Base-by-base conservation (phyloP, 2,888 invertebrate species). In the Clostera curtula region DNA sequence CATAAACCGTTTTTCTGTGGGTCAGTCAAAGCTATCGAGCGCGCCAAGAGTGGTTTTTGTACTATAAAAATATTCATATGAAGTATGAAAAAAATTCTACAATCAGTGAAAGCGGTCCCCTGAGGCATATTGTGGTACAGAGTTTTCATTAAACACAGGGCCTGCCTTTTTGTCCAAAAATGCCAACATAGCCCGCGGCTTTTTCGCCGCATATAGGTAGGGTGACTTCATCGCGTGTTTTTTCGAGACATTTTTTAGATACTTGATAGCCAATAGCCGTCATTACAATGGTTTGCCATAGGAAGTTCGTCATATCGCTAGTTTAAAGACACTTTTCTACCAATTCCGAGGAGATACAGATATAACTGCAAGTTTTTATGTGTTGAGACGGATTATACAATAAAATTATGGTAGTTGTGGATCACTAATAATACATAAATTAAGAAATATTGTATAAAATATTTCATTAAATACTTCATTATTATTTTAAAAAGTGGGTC, bases 91-190 rank as follows among this genome's bases (percentile, higher is more conserved):
- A 76, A 71, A 73, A 48, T 60, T 53, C 59, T 58, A 68, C 74
- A 79, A 79, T 76, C 80, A 74, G 69, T 64, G 60, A 67, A 68
- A 75, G 65, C 71, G 69, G 59, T 63, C 72, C 76, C 80, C 66
- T 45, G 66, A 54, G 79, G 77, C 77, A 65, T 71, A 68, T 67
- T 71, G 70, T 62, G 70, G 70, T 70, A 72, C 71, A 60, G 65
- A 70, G 69, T 77, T 82, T 80, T 82, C 80, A 82, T 82, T 82
- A 82, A 80, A 80, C 70, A 73, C 59, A 60, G 49, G 68, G 60
- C 63, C 52, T 48, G 66, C 64, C 61, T 72, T 69, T 69, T 63
- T 59, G 66, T 60, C 70, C 76, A 77, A 71, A 52, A 76, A 74
- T 66, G 66, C 63, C 56, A 68, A 60, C 65, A 49, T 36, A 35